These are phyloP conservation scores for Schlechtendalia chinensis DNA, from an alignment of 1,140 invertebrate species.

Conservation along the genomic window DNA sequence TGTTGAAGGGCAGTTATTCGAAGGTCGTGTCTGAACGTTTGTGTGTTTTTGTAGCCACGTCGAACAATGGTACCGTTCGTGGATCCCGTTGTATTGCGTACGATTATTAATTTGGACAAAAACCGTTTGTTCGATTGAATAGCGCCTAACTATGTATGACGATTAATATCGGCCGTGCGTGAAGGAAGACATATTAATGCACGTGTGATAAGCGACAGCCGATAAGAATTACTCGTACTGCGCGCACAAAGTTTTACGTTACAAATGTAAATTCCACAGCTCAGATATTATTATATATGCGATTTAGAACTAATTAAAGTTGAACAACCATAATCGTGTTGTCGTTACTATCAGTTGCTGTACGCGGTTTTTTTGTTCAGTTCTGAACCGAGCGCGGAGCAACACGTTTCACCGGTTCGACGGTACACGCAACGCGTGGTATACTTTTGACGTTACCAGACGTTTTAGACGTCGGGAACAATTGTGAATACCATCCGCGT, in stretches of 20 bases:
- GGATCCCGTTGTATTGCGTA: neutral
- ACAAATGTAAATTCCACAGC: constrained; percentile 19
- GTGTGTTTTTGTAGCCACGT: neutral
- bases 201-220: constrained; percentile 9
- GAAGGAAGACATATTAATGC: neutral
- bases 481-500: too few species aligned
- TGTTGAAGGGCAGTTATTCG: constrained; percentile 12
- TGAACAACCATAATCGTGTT: too few species aligned
- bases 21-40: neutral
- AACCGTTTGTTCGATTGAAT: neutral
- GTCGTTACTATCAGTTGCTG: too few species aligned
- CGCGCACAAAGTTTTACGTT: neutral
- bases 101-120: too few species aligned
- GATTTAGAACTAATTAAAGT: too few species aligned
- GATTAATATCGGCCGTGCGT: neutral
- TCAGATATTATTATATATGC: neutral
- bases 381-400: too few species aligned
- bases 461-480: too few species aligned
- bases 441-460: too few species aligned
- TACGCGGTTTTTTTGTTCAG: too few species aligned
- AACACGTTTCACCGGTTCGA: too few species aligned
- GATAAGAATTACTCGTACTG: neutral
- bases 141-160: neutral
- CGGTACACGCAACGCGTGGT: too few species aligned
- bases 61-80: neutral